Conservation (phyloP, 2,888 invertebrate genomes). For the Cheilosia urbana region DNA sequence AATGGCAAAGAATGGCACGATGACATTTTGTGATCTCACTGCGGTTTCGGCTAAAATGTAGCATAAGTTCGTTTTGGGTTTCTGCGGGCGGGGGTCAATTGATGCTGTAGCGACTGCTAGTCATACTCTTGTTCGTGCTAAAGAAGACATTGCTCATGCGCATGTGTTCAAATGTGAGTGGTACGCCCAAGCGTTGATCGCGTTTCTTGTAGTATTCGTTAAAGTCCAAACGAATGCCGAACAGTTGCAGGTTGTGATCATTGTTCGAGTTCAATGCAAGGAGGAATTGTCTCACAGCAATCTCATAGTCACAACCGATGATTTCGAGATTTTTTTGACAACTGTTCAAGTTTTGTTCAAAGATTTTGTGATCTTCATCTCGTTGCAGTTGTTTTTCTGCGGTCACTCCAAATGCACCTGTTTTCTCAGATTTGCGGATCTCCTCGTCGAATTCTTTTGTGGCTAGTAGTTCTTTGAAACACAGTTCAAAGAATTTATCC, state of each 20-base stretch:
- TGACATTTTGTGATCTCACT: conserved; percentile 62
- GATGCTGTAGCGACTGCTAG: conserved; percentile 75
- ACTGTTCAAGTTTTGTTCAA: conserved; percentile 80
- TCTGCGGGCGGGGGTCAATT: conserved; percentile 76
- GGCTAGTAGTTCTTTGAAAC: conserved; percentile 80
- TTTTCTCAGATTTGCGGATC: conserved; percentile 78
- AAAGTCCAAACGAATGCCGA: conserved; percentile 96
- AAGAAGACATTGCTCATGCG: conserved; percentile 85
- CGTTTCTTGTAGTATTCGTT: conserved; percentile 96
- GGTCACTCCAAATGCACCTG: conserved; percentile 81
- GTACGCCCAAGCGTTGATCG: conserved; percentile 90
- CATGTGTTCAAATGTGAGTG: conserved; percentile 87
- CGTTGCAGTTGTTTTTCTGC: conserved; percentile 81
- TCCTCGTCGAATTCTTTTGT: conserved; percentile 77
- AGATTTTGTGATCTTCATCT: conserved; percentile 82
- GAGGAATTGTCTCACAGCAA: conserved; percentile 94
- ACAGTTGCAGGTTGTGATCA: conserved; percentile 93
- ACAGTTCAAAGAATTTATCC: conserved; percentile 81
- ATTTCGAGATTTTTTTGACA: conserved; percentile 80
- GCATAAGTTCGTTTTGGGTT: conserved; percentile 33
- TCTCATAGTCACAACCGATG: conserved; percentile 85
- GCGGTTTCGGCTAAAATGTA: conserved; percentile 53
- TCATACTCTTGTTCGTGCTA: conserved; percentile 78
- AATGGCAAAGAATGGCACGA: conserved; percentile 70
- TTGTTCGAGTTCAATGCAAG: conserved; percentile 92